Base-by-base conservation (phyloP, 2,888 invertebrate species). In the Geophilus truncorum region DNA sequence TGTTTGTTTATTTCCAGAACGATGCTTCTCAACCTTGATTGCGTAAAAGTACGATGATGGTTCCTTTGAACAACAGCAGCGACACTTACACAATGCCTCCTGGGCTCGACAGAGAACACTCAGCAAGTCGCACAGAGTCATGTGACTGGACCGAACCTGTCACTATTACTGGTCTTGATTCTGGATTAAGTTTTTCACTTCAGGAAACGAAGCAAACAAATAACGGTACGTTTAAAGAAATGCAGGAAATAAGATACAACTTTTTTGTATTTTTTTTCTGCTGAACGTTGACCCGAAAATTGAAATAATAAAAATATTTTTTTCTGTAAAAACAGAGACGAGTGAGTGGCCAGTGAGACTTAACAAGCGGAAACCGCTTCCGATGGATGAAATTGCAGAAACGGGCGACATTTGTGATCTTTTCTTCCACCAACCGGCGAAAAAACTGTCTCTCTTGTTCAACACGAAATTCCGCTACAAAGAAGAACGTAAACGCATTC, bases 401-500 rank as follows among this genome's bases (percentile, higher is more conserved):
- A 40, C 78, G 0, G 40, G 57, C 12, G 62, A 79, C n/a, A n/a
- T 57, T 6, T 79, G 79, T 23, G 80, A 78, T 28, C 30, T 81
- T 21, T 82, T 82, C 77, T 78, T 82, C 28, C 82, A 77, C n/a
- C 62, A 62, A 25, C 82, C 81, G 9, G 80, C 81, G 0, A 80
- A 76, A 75, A 51, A 81, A 34, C 93, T 82, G 21, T 83, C 83
- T 75, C 79, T 84, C 82, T 81, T 84, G 82, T 83, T 83, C 83
- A 83, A 94, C 79, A 93, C 94, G 80, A 93, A 94, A 85, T 91
- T 94, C 85, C 91, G 94, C 82, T 93, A 94, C 84, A 93, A 95
- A 85, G 96, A 96, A 87, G 96, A 96, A 87, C 92, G 95, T 84
- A 92, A 95, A 86, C 93, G 93, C 85, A 93, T 96, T 86, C 90